Conservation (phyloP, 2,113 vertebrate genomes). For the Burhinus bistriatus region DNA sequence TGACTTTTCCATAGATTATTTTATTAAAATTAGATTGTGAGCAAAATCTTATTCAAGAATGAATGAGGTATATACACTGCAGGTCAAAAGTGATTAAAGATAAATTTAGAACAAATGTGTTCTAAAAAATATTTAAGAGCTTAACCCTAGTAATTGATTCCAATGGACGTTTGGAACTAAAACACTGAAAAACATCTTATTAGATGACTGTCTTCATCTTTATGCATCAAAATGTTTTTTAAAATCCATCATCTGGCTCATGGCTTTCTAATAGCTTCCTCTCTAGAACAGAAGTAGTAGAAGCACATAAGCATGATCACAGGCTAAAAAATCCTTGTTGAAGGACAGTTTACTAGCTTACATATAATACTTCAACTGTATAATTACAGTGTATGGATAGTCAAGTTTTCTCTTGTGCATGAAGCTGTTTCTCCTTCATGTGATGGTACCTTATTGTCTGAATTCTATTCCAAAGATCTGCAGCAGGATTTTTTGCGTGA, state of each 20-base stretch:
- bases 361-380: background rate
- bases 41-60: background rate
- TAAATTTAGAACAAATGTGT: background rate
- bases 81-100: background rate
- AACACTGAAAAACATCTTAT: background rate
- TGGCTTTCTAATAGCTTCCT: background rate
- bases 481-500: background rate
- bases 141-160: background rate
- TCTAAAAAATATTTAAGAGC: background rate
- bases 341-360: background rate
- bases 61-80: background rate
- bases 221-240: background rate
- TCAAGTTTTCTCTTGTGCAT: background rate
- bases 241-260: background rate
- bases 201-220: background rate
- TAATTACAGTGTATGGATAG: no score
- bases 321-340: background rate
- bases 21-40: background rate
- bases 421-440: background rate
- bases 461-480: rapidly evolving
- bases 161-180: background rate
- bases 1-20: background rate
- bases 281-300: background rate
- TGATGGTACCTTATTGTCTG: background rate
- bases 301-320: background rate